A percentile compares a stretch with the other conserved stretches of the same genome.
Evolutionary conservation across 2,797 vertebrate genomes (phyloP).

Genomic region (Artibeus lituratus): DNA sequence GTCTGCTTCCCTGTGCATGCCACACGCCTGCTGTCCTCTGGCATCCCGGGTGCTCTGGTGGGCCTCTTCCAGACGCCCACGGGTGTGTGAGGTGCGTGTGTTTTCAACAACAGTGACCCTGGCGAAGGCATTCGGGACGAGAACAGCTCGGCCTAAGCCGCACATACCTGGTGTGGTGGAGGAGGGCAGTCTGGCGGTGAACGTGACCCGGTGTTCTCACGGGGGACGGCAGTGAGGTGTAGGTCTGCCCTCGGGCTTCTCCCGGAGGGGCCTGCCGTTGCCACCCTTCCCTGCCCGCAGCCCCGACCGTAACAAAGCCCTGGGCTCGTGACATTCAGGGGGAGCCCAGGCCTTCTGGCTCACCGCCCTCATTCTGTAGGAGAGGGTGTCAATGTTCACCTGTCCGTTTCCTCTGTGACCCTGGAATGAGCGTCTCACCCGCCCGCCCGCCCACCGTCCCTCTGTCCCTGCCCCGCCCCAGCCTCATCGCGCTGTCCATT

Average conservation of each 20-base stretch:
- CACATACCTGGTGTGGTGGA: background rate
- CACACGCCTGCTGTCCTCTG: background rate
- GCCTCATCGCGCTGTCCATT: background rate
- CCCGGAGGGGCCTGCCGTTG: background rate
- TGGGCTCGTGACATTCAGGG: background rate
- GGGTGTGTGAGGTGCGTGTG: fast-evolving
- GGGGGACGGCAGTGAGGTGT: background rate
- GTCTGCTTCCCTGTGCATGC: background rate
- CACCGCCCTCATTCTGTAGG: background rate
- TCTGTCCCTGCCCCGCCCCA: background rate
- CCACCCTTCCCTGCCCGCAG: background rate
- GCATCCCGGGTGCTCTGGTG: background rate
- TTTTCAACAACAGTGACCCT: background rate
- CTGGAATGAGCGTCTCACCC: background rate
- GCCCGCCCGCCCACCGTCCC: background rate
- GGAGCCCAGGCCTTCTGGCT: background rate
- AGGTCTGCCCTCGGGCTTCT: background rate
- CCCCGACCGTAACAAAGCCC: background rate
- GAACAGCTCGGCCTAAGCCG: background rate
- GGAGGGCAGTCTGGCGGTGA: background rate
- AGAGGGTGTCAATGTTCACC: background rate
- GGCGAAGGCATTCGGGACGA: background rate
- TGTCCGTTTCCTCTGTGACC: background rate
- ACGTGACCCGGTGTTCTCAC: constrained; percentile 12
- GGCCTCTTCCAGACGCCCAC: background rate